Base-by-base conservation (phyloP, 1,140 invertebrate species). In the Drosophila busckii region DNA sequence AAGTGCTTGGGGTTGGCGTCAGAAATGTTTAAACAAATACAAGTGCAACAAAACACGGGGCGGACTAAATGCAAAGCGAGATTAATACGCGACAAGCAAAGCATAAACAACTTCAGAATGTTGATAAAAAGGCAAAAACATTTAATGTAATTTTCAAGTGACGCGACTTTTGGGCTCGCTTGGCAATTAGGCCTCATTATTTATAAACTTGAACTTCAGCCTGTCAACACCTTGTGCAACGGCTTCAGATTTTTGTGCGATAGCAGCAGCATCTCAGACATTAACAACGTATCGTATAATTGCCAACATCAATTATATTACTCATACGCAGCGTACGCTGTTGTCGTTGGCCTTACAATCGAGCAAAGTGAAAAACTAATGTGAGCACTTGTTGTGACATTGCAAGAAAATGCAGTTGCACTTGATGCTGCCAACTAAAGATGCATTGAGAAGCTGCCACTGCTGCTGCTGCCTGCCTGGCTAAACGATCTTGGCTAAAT, bases 381-480 rank as follows among this genome's bases (percentile, higher is more conserved):
- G 60, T 46, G 42, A 45, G 23, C 29, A 28, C n/a, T n/a, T n/a
- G 20, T 9, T 38, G 59, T 73, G 75, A 73, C 75, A 82, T 82
- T 73, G 73, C 70, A 80, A 80, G 73, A 80, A 80, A 80, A 80
- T 80, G 75, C 75, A 61, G 75, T 80, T 80, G 49, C 75, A 80
- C 75, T 82, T 82, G 75, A 62, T 80, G 75, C 60, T 70, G 64
- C 68, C 75, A 80, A 80, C 75, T 82, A 73, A 66, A 80, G 75
- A 75, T 69, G 49, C 55, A 46, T 49, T 25, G 37, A 49, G 44
- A 50, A 17, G 22, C 25, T 16, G n/a, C 3, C 6, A 19, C 28
- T 32, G 20, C n/a, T 20, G 16, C 17, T 9, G 49, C 50, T 34
- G 55, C 35, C 48, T 41, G 12, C 29, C 37, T 49, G n/a, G 44